phyloP scores from a whole-genome alignment of 2,113 vertebrate genomes.

The Pluvialis apricaria region DNA sequence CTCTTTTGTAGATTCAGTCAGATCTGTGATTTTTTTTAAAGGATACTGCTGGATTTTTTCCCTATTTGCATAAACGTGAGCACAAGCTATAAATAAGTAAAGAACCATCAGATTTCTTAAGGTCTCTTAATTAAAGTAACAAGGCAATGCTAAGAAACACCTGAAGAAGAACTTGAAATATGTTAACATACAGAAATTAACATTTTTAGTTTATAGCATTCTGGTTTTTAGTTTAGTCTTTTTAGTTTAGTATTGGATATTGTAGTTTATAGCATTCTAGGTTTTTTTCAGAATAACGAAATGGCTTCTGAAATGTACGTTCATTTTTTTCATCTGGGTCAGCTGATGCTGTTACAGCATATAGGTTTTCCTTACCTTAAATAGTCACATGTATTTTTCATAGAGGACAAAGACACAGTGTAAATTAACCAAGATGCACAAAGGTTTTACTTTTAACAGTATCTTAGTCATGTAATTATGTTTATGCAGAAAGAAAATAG shows the following conservation, averaged over 20 bases:
- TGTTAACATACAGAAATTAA: neutral
- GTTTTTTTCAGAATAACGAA: neutral
- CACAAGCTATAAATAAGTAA: slow-evolving; percentile 36
- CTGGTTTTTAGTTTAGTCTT: neutral
- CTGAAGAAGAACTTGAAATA: neutral
- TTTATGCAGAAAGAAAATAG: neutral
- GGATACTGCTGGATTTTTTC: slow-evolving; percentile 24
- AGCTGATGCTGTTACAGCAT: neutral
- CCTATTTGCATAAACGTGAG: slow-evolving; percentile 42
- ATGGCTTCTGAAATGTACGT: neutral
- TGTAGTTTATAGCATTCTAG: neutral
- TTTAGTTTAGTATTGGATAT: neutral
- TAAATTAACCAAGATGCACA: neutral
- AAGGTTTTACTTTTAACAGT: neutral
- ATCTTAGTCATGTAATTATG: neutral
- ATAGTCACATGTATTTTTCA: neutral
- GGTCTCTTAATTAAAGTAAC: slow-evolving; percentile 42
- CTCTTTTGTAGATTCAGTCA: slow-evolving; percentile 55
- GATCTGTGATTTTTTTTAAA: slow-evolving; percentile 47
- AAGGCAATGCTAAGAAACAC: neutral
- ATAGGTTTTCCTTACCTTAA: neutral
- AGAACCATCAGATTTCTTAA: slow-evolving; percentile 8
- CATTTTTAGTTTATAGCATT: neutral
- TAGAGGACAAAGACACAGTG: neutral
- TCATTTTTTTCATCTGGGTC: neutral